Conservation (phyloP, 2,797 vertebrate species). For the Sebastes steindachneri region DNA sequence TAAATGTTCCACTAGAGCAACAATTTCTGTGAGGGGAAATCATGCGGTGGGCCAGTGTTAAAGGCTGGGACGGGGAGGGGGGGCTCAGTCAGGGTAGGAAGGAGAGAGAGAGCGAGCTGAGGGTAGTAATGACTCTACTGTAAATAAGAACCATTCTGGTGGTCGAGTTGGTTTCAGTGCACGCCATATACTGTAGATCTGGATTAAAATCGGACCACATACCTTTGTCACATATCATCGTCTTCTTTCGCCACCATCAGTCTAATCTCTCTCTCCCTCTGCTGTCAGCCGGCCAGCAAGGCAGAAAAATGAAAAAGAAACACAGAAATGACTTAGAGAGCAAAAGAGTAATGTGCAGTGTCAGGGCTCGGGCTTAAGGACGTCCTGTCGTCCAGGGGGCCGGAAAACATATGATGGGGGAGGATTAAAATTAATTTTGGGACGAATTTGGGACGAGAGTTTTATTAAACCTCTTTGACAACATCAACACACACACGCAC, state of each 20-base stretch:
- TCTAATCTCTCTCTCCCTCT: constrained; percentile 25
- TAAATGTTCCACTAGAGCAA: constrained; percentile 86
- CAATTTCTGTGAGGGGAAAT: constrained; percentile 77
- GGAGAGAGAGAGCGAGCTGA: neutral
- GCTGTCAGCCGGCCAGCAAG: constrained; percentile 16
- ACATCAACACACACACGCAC: no score
- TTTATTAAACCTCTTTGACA: no score
- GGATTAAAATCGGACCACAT: constrained; percentile 21
- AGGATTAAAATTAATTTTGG: no score
- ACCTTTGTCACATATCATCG: constrained; percentile 10
- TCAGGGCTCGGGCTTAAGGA: no score
- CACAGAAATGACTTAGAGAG: neutral
- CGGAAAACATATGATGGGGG: no score
- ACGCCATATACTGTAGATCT: neutral
- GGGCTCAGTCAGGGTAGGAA: constrained; percentile 5
- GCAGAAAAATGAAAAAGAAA: neutral
- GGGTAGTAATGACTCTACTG: constrained; percentile 2
- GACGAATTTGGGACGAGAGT: no score
- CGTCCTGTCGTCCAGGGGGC: no score
- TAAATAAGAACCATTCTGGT: constrained; percentile 21
- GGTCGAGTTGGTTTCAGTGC: constrained; percentile 8
- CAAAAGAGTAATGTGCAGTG: neutral
- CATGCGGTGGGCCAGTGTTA: constrained; percentile 59
- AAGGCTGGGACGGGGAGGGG: constrained; percentile 21
- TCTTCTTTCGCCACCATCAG: neutral